phyloP scores from a whole-genome alignment of 2,113 vertebrate genomes.

The Sapajus apella region DNA sequence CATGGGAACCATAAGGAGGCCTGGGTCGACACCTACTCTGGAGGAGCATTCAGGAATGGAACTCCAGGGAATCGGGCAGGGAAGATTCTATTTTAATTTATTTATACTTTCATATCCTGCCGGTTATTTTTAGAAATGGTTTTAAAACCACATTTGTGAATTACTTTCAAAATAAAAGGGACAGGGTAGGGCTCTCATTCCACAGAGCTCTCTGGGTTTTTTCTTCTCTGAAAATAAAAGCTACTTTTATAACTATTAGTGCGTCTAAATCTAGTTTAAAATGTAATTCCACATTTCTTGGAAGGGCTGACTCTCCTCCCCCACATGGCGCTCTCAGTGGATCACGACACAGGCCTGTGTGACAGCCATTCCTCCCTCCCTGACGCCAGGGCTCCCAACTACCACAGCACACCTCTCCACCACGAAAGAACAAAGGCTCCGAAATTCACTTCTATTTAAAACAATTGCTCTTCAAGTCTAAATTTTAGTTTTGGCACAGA shows the following conservation, averaged over 20 bases:
- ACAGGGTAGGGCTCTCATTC: neutral
- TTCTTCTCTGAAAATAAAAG: neutral
- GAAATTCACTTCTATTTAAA: neutral
- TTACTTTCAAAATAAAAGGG: too few relatives aligned
- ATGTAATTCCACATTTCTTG: neutral
- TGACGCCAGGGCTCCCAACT: neutral
- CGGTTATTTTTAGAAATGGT: neutral
- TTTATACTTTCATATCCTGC: neutral
- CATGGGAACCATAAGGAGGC: neutral
- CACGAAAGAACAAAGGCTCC: too few relatives aligned
- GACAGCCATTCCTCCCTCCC: neutral
- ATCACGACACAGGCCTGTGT: neutral
- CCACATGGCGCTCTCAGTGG: fast-evolving
- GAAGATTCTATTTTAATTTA: neutral
- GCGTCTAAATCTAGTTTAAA: neutral
- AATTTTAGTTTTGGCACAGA: neutral
- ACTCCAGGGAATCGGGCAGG: neutral
- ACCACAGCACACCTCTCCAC: neutral
- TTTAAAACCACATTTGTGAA: neutral
- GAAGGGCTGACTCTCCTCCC: too few relatives aligned
- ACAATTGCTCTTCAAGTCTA: neutral
- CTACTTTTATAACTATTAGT: neutral
- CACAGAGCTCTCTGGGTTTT: neutral
- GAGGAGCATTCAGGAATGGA: too few relatives aligned
- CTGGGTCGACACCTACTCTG: neutral